Evolutionary conservation across 1,140 invertebrate species (phyloP).

Genomic region (Glossosoma conforme): DNA sequence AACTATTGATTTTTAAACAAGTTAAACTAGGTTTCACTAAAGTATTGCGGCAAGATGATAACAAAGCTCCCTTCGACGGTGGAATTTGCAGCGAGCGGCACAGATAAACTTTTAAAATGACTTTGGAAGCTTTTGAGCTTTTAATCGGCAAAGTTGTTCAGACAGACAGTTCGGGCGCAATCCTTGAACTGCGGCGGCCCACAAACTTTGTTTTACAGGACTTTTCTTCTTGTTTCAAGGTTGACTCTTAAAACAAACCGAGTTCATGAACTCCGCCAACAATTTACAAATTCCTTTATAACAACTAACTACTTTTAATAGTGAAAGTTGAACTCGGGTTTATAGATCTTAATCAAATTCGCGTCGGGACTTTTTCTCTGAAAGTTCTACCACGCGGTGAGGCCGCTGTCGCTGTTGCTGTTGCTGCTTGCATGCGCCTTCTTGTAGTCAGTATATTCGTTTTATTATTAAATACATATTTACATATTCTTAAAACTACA

Average conservation of each 20-base stretch:
- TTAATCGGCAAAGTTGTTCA: conserved; percentile 55
- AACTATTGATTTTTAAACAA: conserved; percentile 44
- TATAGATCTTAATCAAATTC: conserved; percentile 33
- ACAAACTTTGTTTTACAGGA: conserved; percentile 56
- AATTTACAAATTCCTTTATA: conserved; percentile 57
- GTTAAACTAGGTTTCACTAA: conserved; percentile 48
- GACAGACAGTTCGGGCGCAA: conserved; percentile 53
- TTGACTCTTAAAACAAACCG: conserved; percentile 56
- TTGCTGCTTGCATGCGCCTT: not conserved
- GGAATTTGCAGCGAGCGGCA: conserved; percentile 34
- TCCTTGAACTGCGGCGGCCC: conserved; percentile 54
- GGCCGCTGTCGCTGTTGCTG: conserved; percentile 7
- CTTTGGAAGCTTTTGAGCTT: conserved; percentile 56
- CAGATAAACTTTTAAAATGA: conserved; percentile 56
- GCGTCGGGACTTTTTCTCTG: conserved; percentile 30
- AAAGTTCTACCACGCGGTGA: conserved; percentile 25
- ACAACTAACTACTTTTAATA: conserved; percentile 48
- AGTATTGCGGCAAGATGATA: conserved; percentile 46
- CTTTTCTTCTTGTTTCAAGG: conserved; percentile 56
- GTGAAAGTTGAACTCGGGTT: conserved; percentile 31
- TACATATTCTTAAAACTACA: too few relatives aligned
- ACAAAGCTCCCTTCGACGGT: conserved; percentile 39
- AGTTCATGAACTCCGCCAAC: conserved; percentile 53
- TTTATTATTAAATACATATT: too few relatives aligned
- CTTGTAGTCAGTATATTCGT: too few relatives aligned